phyloP scores from a whole-genome alignment of 1,140 invertebrate species.

The Bombus affinis region DNA sequence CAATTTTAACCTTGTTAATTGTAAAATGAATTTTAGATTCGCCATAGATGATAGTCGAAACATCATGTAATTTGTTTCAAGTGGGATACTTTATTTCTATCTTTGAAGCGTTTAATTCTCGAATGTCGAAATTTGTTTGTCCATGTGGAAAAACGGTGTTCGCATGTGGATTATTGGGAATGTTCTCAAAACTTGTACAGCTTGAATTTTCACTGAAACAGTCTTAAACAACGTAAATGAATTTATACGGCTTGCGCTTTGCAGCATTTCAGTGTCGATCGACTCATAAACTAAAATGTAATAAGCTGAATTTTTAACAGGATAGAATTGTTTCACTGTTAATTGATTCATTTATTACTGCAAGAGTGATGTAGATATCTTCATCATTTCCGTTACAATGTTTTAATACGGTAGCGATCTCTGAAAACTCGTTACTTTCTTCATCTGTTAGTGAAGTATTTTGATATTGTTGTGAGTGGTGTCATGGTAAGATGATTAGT shows the following conservation, averaged over 20 bases:
- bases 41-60: neutral
- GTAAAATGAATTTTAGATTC: neutral
- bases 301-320: neutral
- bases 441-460: neutral
- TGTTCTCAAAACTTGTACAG: neutral
- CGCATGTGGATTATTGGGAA: neutral
- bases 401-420: neutral
- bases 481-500: neutral
- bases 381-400: neutral
- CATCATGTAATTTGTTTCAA: neutral
- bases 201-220: neutral
- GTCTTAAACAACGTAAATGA: neutral
- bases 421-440: neutral
- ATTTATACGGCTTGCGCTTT: conserved; percentile 17
- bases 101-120: neutral
- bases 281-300: neutral
- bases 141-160: neutral
- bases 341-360: neutral
- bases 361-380: neutral
- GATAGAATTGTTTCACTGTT: neutral
- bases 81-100: neutral
- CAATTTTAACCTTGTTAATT: neutral
- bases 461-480: neutral
- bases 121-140: neutral
- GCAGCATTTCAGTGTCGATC: conserved; percentile 54